Percentiles rank a stretch among this genome's conserved stretches.
Conservation (phyloP, 2,797 vertebrate species). For the Tragopan temminckii region DNA sequence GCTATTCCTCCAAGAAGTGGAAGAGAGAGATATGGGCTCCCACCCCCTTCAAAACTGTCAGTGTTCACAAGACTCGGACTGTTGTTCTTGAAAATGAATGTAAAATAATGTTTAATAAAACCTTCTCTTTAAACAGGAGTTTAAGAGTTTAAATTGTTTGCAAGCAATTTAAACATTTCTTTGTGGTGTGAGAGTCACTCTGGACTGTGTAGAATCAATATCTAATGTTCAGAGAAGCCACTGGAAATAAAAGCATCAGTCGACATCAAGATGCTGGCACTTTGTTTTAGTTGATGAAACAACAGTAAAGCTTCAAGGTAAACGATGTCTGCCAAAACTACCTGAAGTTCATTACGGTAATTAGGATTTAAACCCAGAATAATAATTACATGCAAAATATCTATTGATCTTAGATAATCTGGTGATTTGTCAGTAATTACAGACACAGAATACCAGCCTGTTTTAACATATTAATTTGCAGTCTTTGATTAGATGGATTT, state of each 20-base stretch:
- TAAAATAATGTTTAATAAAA: neutral
- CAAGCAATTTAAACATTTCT: neutral
- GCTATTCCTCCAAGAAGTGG: too few species aligned
- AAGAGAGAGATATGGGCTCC: too few species aligned
- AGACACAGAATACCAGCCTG: neutral
- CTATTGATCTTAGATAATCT: slow-evolving; percentile 60
- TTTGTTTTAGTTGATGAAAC: slow-evolving; percentile 26
- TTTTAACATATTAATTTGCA: slow-evolving; percentile 43
- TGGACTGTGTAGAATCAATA: neutral
- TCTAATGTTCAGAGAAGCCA: neutral
- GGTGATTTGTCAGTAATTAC: slow-evolving; percentile 56
- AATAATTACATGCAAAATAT: slow-evolving; percentile 59
- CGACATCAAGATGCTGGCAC: neutral
- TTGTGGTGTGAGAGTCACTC: fast-evolving
- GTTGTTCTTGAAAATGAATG: neutral
- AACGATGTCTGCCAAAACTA: slow-evolving; percentile 51
- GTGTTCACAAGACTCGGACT: neutral
- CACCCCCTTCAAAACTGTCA: neutral
- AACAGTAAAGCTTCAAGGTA: slow-evolving; percentile 41
- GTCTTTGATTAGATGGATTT: slow-evolving; percentile 39
- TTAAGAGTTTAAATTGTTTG: neutral
- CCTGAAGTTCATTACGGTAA: slow-evolving; percentile 53
- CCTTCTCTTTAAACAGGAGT: neutral
- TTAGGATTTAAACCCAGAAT: slow-evolving; percentile 61
- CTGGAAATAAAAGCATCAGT: slow-evolving; percentile 6